Percentiles rank a stretch among this genome's conserved stretches.
Conservation (phyloP, 2,888 invertebrate species). For the Xiphydria camelus region DNA sequence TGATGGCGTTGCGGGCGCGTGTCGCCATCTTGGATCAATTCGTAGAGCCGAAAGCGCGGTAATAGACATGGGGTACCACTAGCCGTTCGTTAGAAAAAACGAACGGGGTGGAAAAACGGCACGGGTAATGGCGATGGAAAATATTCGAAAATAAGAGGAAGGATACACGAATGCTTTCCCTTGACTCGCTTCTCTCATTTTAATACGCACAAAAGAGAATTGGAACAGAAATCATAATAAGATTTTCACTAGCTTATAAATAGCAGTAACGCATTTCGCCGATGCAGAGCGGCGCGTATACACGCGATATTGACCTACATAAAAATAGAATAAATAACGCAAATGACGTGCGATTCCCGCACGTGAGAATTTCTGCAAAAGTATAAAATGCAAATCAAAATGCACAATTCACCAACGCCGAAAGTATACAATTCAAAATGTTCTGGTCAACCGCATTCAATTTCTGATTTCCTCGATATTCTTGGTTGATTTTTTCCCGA, state of each 20-base stretch:
- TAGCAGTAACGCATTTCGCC: too few relatives aligned
- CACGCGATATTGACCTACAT: too few relatives aligned
- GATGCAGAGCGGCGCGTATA: too few relatives aligned
- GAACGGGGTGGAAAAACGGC: not conserved
- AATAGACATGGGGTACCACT: too few relatives aligned
- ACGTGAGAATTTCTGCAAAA: conserved; percentile 21
- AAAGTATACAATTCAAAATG: conserved; percentile 30
- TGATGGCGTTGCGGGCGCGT: conserved; percentile 12
- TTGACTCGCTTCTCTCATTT: conserved; percentile 19
- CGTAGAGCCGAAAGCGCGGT: conserved; percentile 6
- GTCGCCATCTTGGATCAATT: conserved; percentile 43
- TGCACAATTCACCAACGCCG: too few relatives aligned
- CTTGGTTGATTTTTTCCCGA: conserved; percentile 4
- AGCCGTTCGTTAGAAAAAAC: not conserved
- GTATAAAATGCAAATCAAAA: conserved; percentile 27
- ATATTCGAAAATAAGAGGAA: too few relatives aligned
- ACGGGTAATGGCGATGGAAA: not conserved
- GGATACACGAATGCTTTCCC: conserved; percentile 4
- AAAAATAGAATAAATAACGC: conserved; percentile 18
- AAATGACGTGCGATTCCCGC: conserved; percentile 1
- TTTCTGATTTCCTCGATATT: not conserved
- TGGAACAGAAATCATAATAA: conserved; percentile 32
- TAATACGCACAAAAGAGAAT: conserved; percentile 37
- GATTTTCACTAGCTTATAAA: too few relatives aligned
- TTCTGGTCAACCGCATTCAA: conserved; percentile 1